Evolutionary conservation across 2,113 vertebrate genomes (phyloP), one percentile per base, ranked within the genome.

Genomic region (Urocolius indicus): DNA sequence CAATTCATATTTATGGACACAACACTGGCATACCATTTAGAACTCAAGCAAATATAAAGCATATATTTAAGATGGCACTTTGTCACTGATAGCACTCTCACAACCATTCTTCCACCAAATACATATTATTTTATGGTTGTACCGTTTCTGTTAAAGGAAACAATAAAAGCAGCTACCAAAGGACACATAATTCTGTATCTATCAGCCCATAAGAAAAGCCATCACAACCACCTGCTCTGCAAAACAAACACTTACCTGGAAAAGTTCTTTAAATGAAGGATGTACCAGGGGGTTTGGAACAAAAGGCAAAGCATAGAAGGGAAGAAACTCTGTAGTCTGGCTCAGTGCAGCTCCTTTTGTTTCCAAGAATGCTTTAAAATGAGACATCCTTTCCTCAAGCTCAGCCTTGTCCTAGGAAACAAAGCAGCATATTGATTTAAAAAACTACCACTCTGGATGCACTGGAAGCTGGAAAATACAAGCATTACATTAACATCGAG

Each of bases 301-400:
- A 59, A 99, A 99, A 19, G 99, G 99, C 87, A 99, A 98, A 71
- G 99, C 99, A 11, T 99, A 99, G 95, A 99, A 99, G 11, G 99
- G 98, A 84, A 99, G 98, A 92, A 99, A 99, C 95, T 99, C 99
- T 1, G 99, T 97, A 74, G 98, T 98, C 96, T 99, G 99, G 92
- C 99, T 99, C 95, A 99, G 84, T 0, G 98, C 97, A 13, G 98
- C 98, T 63, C 99, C 99, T 87, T 98, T 98, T 22, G 99, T 99
- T 98, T 99, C 99, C 93, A 99, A 96, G 91, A 98, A 99, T 69
- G 98, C 97, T 94, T 98, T 99, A 95, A 99, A 99, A 85, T 95
- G 71, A 24, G 97, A 97, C 94, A 99, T 98, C 89, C 99, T 98
- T 54, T 98, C 97, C 26, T 99, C 98, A 91, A 98, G 97, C 43